phyloP scores from a whole-genome alignment of 2,888 invertebrate genomes.

The Lepidocyrtinus sp. region DNA sequence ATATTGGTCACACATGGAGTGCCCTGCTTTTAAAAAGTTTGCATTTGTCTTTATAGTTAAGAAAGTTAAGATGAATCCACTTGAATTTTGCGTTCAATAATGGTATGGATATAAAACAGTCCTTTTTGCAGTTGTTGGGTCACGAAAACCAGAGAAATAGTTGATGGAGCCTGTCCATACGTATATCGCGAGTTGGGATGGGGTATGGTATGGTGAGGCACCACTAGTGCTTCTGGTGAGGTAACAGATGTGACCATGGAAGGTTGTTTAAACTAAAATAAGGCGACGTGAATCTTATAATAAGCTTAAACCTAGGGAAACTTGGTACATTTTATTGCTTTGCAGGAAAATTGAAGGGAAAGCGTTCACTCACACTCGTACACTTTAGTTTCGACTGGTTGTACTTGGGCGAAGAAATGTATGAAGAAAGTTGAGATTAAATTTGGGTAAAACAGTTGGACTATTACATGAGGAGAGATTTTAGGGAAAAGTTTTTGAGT shows the following conservation, averaged over 20 bases:
- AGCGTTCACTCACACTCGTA: not conserved
- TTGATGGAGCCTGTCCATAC: not conserved
- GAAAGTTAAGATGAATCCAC: not conserved
- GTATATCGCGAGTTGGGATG: not conserved
- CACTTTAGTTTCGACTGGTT: constrained; percentile 6
- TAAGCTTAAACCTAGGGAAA: constrained; percentile 46
- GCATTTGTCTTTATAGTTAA: not conserved
- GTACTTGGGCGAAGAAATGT: not conserved
- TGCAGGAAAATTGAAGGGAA: constrained; percentile 40
- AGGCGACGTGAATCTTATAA: constrained; percentile 29
- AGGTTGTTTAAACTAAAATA: constrained; percentile 26
- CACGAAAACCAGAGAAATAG: not conserved
- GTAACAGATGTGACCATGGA: constrained; percentile 36
- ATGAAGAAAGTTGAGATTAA: constrained; percentile 46
- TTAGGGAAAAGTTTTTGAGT: constrained; percentile 43
- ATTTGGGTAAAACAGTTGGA: constrained; percentile 44
- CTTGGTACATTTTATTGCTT: constrained; percentile 50
- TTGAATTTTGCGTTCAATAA: too few relatives aligned
- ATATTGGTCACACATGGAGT: constrained; percentile 29
- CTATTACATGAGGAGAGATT: constrained; percentile 9
- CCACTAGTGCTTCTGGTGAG: not conserved
- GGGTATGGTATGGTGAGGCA: not conserved
- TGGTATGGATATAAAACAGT: too few relatives aligned
- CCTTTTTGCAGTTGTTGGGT: not conserved
- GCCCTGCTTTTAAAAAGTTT: not conserved